Percentiles rank a stretch among this genome's conserved stretches.
Evolutionary conservation across 1,140 invertebrate species (phyloP).

Genomic region (Drosophila watanabei): DNA sequence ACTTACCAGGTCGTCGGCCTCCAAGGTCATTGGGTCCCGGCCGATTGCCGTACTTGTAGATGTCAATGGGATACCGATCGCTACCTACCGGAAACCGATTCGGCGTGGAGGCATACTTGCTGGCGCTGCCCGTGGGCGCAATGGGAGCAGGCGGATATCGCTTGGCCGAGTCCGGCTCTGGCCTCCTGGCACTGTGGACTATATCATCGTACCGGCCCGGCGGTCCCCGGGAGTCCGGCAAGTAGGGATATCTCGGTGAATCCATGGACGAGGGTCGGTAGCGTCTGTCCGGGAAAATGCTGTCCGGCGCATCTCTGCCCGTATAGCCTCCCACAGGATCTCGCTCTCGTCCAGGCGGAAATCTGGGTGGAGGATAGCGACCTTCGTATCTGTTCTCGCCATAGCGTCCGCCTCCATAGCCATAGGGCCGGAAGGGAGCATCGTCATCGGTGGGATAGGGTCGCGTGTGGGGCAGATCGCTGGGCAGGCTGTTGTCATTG

Average conservation of each 20-base stretch:
- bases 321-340: slow-evolving; percentile 76
- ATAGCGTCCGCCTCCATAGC: slow-evolving; percentile 59
- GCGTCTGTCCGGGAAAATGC: slow-evolving; percentile 80
- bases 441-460: slow-evolving; percentile 79
- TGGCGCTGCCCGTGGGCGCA: slow-evolving; percentile 71
- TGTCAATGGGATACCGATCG: slow-evolving; percentile 83
- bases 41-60: slow-evolving; percentile 85
- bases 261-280: slow-evolving; percentile 78
- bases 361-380: slow-evolving; percentile 74
- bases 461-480: slow-evolving; percentile 74
- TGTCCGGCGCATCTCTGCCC: slow-evolving; percentile 79
- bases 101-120: slow-evolving; percentile 78
- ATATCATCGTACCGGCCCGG: slow-evolving; percentile 79
- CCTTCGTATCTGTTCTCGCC: slow-evolving; percentile 79
- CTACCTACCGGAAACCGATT: slow-evolving; percentile 85
- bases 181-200: slow-evolving; percentile 70
- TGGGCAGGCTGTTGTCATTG: slow-evolving; percentile 74
- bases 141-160: slow-evolving; percentile 79
- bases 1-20: slow-evolving; percentile 77
- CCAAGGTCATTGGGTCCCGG: slow-evolving; percentile 57
- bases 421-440: slow-evolving; percentile 71
- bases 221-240: slow-evolving; percentile 59
- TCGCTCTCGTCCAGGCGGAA: slow-evolving; percentile 71
- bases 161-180: slow-evolving; percentile 81
- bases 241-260: slow-evolving; percentile 60